These are phyloP conservation scores for Gallinago solitaria DNA, from an alignment of 2,797 vertebrate genomes.

Conservation along the genomic window DNA sequence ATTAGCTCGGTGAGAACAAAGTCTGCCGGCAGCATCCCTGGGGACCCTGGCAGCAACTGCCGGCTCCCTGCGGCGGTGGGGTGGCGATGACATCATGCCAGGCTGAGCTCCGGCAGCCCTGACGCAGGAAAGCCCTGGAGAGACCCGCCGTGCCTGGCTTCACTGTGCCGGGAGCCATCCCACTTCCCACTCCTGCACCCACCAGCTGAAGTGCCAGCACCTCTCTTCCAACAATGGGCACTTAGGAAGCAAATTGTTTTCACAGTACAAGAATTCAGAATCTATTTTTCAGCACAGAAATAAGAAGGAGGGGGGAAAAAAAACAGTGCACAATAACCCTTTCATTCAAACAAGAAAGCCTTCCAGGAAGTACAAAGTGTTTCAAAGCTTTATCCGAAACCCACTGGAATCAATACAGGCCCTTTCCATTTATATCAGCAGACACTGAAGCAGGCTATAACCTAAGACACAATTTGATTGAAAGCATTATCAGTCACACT, in stretches of 20 bases:
- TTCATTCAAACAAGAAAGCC: conserved; percentile 46
- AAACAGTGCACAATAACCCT: conserved; percentile 34
- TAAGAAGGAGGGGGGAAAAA: rapidly evolving
- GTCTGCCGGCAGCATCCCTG: conserved; percentile 9
- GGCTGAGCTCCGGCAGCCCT: conserved; percentile 8
- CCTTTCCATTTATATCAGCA: not conserved
- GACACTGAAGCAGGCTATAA: not conserved
- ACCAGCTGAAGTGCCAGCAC: not conserved
- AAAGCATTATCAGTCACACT: not conserved
- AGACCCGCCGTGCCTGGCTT: not conserved
- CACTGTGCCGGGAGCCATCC: conserved; percentile 2
- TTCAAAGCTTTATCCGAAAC: conserved; percentile 22
- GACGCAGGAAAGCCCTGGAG: not conserved
- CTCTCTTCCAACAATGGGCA: conserved; percentile 42
- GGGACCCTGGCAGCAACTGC: conserved; percentile 7
- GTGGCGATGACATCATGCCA: conserved; percentile 73
- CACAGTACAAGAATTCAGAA: conserved; percentile 17
- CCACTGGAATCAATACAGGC: not conserved
- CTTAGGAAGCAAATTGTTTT: conserved; percentile 6
- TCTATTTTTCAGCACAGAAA: conserved; percentile 49
- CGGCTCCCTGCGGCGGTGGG: conserved; percentile 60
- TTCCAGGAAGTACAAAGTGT: conserved; percentile 16
- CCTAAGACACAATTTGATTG: not conserved
- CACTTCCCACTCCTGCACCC: not conserved
- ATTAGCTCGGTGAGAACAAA: conserved; percentile 1